Evolutionary conservation across 2,888 invertebrate species (phyloP).

Genomic region (Arctia plantaginis): DNA sequence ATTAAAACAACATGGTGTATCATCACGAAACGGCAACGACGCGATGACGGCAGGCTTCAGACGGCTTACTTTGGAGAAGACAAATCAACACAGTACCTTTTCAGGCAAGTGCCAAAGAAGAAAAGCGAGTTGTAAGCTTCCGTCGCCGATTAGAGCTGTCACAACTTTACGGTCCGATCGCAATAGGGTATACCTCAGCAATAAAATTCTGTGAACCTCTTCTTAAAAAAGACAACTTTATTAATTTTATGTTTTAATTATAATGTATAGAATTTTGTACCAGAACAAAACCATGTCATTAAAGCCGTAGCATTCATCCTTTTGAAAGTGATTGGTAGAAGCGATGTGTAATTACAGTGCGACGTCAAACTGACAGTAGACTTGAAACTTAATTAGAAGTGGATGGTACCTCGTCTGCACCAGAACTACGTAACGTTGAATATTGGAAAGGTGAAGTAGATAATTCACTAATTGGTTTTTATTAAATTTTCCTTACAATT

Average conservation of each 20-base stretch:
- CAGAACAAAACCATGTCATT: not conserved
- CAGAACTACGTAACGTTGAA: constrained; percentile 5
- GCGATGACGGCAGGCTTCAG: too few relatives aligned
- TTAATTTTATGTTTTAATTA: not conserved
- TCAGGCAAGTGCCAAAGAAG: too few relatives aligned
- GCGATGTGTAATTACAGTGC: constrained; percentile 21
- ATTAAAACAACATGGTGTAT: too few relatives aligned
- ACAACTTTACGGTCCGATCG: too few relatives aligned
- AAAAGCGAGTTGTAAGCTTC: too few relatives aligned
- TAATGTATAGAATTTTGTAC: not conserved
- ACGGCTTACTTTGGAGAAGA: too few relatives aligned
- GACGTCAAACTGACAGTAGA: constrained; percentile 19
- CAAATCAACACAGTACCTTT: too few relatives aligned
- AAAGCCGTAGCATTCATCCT: not conserved
- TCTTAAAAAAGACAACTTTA: too few relatives aligned
- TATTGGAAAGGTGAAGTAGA: constrained; percentile 13
- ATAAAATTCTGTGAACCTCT: too few relatives aligned
- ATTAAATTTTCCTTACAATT: not conserved
- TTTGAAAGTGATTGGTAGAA: constrained; percentile 11
- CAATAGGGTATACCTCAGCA: too few relatives aligned
- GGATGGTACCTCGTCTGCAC: constrained; percentile 9
- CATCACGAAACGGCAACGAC: too few relatives aligned
- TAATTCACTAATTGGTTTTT: not conserved
- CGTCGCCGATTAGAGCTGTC: too few relatives aligned
- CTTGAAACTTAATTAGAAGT: constrained; percentile 32